Conservation (phyloP, 1,140 invertebrate species). For the Antheraea mylitta region DNA sequence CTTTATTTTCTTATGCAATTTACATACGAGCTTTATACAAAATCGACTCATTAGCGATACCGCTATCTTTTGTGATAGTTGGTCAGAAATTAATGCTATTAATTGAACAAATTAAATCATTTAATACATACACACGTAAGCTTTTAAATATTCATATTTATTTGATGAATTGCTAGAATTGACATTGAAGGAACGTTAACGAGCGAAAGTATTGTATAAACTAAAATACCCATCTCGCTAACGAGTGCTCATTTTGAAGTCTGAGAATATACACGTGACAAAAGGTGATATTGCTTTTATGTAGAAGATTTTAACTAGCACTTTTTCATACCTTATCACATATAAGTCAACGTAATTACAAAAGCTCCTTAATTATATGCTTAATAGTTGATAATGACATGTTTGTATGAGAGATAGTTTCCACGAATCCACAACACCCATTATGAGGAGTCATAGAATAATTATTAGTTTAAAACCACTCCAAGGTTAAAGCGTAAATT, state of each 20-base stretch:
- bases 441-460: background rate
- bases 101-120: no score
- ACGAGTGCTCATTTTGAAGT: constrained; percentile 23
- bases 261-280: constrained; percentile 28
- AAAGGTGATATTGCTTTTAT: constrained; percentile 20
- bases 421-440: background rate
- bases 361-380: background rate
- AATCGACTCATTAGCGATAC: no score
- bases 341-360: background rate
- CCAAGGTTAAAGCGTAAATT: no score
- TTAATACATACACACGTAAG: no score
- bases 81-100: no score
- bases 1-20: no score
- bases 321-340: constrained; percentile 1
- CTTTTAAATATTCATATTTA: no score
- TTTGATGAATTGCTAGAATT: background rate
- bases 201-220: constrained; percentile 24
- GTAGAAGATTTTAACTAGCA: constrained; percentile 15
- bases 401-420: background rate
- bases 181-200: constrained; percentile 8
- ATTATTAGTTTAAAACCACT: background rate
- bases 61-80: no score
- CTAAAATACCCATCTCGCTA: constrained; percentile 32
- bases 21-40: no score
- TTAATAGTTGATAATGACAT: background rate